Conservation (phyloP, 2,797 vertebrate genomes). For the Lophius americanus region DNA sequence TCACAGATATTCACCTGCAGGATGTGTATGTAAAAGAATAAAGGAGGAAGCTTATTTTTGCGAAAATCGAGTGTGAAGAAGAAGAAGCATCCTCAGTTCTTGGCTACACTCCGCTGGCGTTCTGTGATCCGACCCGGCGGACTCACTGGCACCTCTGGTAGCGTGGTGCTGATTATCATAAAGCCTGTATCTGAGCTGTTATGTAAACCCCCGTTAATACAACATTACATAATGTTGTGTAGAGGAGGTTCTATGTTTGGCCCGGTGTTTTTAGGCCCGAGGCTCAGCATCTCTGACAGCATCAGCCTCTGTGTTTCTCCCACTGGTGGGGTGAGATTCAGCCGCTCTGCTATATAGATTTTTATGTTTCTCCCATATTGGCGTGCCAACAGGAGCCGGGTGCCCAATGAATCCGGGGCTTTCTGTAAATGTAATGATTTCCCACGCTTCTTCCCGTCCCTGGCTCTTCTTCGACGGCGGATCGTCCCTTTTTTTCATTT, state of each 20-base stretch:
- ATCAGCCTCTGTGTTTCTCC: slow-evolving; percentile 45
- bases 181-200: slow-evolving; percentile 44
- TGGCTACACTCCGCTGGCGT: slow-evolving; percentile 57
- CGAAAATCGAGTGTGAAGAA: too few species aligned
- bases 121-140: slow-evolving; percentile 1
- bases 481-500: neutral
- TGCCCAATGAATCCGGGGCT: neutral
- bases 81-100: slow-evolving; percentile 27
- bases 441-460: neutral
- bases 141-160: slow-evolving; percentile 16
- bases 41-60: too few species aligned
- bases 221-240: slow-evolving; percentile 69
- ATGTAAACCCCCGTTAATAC: slow-evolving; percentile 63
- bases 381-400: neutral
- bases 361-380: slow-evolving; percentile 1
- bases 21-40: too few species aligned
- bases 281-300: slow-evolving; percentile 51
- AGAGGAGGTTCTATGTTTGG: slow-evolving; percentile 76
- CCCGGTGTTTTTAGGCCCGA: slow-evolving; percentile 49
- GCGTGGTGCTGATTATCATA: slow-evolving; percentile 10
- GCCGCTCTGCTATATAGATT: neutral
- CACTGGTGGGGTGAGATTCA: slow-evolving; percentile 32
- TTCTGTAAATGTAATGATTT: slow-evolving; percentile 6
- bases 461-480: neutral
- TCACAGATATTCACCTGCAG: too few species aligned